Conservation (phyloP, 2,888 invertebrate genomes). For the Himalopsyche tibetana region DNA sequence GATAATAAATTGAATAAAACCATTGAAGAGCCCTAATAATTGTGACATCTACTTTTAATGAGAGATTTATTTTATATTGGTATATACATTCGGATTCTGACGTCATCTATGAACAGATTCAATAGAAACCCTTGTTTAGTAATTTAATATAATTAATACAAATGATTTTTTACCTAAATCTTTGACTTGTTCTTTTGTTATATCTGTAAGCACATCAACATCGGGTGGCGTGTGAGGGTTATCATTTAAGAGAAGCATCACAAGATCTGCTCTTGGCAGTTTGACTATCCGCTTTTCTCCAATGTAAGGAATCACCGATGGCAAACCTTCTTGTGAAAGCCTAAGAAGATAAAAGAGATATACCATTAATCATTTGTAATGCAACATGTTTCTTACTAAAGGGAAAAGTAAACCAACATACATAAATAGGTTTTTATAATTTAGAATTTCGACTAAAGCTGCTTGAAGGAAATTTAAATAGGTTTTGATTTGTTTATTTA, state of each 20-base stretch:
- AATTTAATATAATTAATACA: too few relatives aligned
- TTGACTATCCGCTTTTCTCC: conserved; percentile 82
- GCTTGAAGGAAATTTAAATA: too few relatives aligned
- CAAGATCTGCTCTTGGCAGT: conserved; percentile 86
- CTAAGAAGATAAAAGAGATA: conserved; percentile 70
- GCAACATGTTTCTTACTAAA: conserved; percentile 1
- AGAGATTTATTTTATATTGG: too few relatives aligned
- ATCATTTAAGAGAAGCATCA: conserved; percentile 86
- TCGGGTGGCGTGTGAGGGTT: conserved; percentile 88
- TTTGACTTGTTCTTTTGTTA: conserved; percentile 82
- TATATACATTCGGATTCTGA: too few relatives aligned
- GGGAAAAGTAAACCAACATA: neutral
- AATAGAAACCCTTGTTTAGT: too few relatives aligned
- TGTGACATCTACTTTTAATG: too few relatives aligned
- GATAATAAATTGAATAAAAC: too few relatives aligned
- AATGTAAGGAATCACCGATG: conserved; percentile 84
- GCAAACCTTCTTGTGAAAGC: conserved; percentile 93
- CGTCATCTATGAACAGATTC: too few relatives aligned
- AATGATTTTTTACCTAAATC: conserved; percentile 79
- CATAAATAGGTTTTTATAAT: too few relatives aligned
- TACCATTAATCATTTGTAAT: too few relatives aligned
- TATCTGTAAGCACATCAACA: conserved; percentile 80
- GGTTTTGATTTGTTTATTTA: neutral
- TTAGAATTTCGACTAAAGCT: too few relatives aligned
- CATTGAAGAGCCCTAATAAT: too few relatives aligned